These are phyloP conservation scores for Drosophila sp. DNA, from an alignment of 1,140 invertebrate genomes.

Conservation along the genomic window DNA sequence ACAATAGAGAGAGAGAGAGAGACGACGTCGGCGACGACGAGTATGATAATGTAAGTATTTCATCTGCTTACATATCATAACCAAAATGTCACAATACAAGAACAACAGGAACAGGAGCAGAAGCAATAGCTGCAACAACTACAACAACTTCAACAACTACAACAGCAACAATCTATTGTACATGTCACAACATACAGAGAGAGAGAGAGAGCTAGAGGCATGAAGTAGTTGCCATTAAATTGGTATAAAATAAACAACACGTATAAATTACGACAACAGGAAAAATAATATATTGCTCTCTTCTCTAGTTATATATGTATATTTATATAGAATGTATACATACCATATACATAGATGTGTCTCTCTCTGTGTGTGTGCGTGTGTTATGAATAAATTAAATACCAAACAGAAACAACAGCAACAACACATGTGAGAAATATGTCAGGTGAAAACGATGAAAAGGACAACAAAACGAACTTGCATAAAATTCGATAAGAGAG, in stretches of 20 bases:
- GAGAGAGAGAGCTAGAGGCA: not conserved
- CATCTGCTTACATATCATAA: slow-evolving; percentile 5
- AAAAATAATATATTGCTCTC: slow-evolving; percentile 28
- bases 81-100: slow-evolving; percentile 38
- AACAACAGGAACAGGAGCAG: not conserved
- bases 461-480: slow-evolving; percentile 8
- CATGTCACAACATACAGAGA: slow-evolving; percentile 14
- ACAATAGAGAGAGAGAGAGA: too few species aligned
- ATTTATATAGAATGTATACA: not conserved
- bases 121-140: not conserved
- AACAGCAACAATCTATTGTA: slow-evolving; percentile 27
- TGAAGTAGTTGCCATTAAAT: slow-evolving; percentile 71
- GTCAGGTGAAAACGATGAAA: slow-evolving; percentile 5
- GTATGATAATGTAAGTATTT: slow-evolving; percentile 11
- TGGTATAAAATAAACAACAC: slow-evolving; percentile 79
- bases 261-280: slow-evolving; percentile 70
- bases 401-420: slow-evolving; percentile 14
- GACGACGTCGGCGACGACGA: too few species aligned
- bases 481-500: slow-evolving; percentile 4
- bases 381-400: slow-evolving; percentile 56
- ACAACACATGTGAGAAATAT: slow-evolving; percentile 32
- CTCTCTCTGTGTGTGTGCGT: not conserved
- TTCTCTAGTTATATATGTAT: not conserved
- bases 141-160: not conserved
- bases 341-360: slow-evolving; percentile 15